Evolutionary conservation across 2,888 invertebrate genomes (phyloP).

Genomic region (Anticlea derivata): DNA sequence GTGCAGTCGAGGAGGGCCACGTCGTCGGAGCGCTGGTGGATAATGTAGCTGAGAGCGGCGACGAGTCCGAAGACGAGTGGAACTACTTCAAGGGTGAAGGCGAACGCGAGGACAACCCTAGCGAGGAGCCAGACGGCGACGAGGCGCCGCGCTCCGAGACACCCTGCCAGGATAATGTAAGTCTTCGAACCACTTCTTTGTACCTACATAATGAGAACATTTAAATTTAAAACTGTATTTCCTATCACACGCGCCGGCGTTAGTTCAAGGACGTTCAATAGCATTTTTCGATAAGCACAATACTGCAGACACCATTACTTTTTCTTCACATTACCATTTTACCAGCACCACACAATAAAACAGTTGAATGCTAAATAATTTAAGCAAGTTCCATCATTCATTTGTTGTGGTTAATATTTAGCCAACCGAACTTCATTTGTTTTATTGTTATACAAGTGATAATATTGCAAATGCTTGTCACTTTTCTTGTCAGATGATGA

Average conservation of each 20-base stretch:
- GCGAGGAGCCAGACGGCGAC: slow-evolving; percentile 82
- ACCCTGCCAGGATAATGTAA: slow-evolving; percentile 77
- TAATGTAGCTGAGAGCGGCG: slow-evolving; percentile 90
- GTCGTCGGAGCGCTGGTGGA: slow-evolving; percentile 84
- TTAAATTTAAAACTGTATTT: slow-evolving; percentile 1
- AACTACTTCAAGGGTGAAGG: slow-evolving; percentile 90
- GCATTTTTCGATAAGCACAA: slow-evolving; percentile 28
- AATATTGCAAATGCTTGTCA: not conserved
- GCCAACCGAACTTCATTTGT: not conserved
- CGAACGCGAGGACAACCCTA: slow-evolving; percentile 84
- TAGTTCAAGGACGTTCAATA: slow-evolving; percentile 36
- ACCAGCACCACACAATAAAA: too few species aligned
- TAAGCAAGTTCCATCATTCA: not conserved
- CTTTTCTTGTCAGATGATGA: slow-evolving; percentile 3
- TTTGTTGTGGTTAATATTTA: slow-evolving; percentile 1
- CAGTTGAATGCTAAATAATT: not conserved
- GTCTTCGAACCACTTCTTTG: slow-evolving; percentile 32
- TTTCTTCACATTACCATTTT: slow-evolving; percentile 12
- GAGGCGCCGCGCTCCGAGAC: slow-evolving; percentile 76
- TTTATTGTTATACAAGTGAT: too few species aligned
- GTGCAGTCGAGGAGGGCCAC: slow-evolving; percentile 76
- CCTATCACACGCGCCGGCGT: slow-evolving; percentile 24
- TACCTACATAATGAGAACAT: not conserved
- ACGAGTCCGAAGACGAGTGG: slow-evolving; percentile 95
- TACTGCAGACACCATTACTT: slow-evolving; percentile 5